Conservation (phyloP, 1,140 invertebrate genomes). For the Atta colombica region DNA sequence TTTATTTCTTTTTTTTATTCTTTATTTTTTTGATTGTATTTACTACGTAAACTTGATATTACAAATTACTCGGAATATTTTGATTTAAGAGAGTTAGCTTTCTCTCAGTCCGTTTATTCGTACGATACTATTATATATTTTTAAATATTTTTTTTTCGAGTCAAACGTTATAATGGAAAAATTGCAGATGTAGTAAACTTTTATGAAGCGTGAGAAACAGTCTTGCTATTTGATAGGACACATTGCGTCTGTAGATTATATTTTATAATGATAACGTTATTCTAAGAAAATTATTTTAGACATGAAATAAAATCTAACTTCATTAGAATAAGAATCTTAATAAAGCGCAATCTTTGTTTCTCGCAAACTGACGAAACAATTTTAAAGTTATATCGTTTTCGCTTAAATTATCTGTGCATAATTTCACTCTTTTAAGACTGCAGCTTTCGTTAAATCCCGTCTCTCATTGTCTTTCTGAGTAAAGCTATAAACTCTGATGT, state of each 20-base stretch:
- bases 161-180: conserved; percentile 36
- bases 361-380: not conserved
- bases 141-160: conserved; percentile 5
- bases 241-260: not conserved
- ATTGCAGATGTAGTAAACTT: conserved; percentile 1
- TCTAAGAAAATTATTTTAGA: not conserved
- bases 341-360: not conserved
- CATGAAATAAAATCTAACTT: not conserved
- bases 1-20: not conserved
- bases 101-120: conserved; percentile 22
- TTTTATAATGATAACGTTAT: not conserved
- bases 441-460: conserved; percentile 8
- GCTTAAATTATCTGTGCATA: conserved; percentile 20
- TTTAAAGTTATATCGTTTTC: conserved; percentile 59
- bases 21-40: conserved; percentile 26
- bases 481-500: conserved; percentile 56
- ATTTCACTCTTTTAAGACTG: conserved; percentile 44
- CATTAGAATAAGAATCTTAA: conserved; percentile 17
- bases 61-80: not conserved
- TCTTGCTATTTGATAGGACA: not conserved
- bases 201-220: conserved; percentile 24
- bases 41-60: conserved; percentile 9
- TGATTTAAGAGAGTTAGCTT: conserved; percentile 5
- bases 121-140: not conserved
- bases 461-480: conserved; percentile 48